Percentiles rank a stretch among this genome's conserved stretches.
Evolutionary conservation across 2,113 vertebrate genomes (phyloP).

Genomic region (Cettia cetti): DNA sequence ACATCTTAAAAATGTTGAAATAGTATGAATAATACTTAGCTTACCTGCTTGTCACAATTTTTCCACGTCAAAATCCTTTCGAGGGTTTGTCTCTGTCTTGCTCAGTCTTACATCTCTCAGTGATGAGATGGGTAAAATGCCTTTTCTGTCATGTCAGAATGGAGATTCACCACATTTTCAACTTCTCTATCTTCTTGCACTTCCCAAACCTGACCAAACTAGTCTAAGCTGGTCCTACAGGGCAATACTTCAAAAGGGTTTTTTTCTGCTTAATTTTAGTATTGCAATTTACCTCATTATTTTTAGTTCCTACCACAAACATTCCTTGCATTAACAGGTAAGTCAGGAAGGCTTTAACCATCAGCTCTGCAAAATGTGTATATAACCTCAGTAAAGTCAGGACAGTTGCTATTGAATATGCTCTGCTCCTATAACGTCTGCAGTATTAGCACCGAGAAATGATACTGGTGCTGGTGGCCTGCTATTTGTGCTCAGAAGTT

Average conservation of each 20-base stretch:
- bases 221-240: slow-evolving; percentile 11
- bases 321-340: neutral
- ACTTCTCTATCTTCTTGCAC: neutral
- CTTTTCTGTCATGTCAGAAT: neutral
- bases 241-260: slow-evolving; percentile 26
- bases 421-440: neutral
- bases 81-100: neutral
- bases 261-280: neutral
- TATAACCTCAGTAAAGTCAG: neutral
- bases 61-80: neutral
- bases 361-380: neutral
- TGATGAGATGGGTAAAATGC: neutral
- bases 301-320: slow-evolving; percentile 11
- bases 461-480: fast-evolving
- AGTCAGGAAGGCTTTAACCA: neutral
- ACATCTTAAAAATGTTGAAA: neutral
- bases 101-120: neutral
- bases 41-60: neutral
- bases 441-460: neutral
- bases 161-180: neutral
- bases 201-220: slow-evolving; percentile 19
- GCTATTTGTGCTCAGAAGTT: neutral
- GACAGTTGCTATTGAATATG: neutral
- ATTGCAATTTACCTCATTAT: slow-evolving; percentile 11
- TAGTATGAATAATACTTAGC: neutral